Evolutionary conservation across 2,888 invertebrate species (phyloP).

Genomic region (Prosapia bicincta): DNA sequence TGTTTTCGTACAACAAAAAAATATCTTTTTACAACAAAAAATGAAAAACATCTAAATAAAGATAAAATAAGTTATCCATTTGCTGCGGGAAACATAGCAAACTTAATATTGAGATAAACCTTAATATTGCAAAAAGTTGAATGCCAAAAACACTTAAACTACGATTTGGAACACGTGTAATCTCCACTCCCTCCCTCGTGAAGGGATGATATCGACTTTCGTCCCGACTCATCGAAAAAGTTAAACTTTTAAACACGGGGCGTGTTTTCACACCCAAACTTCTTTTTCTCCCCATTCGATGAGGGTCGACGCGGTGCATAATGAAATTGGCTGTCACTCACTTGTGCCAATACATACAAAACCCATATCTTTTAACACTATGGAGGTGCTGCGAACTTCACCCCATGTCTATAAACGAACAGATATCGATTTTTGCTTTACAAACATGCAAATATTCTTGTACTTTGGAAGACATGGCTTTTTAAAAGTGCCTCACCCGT

Average conservation of each 20-base stretch:
- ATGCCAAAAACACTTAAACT: background rate
- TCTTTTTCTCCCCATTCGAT: background rate
- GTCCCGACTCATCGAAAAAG: background rate
- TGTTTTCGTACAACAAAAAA: too few relatives aligned
- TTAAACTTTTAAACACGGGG: background rate
- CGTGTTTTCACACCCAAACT: background rate
- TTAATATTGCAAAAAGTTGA: background rate
- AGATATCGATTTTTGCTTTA: background rate
- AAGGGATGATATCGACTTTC: background rate
- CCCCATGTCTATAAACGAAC: background rate
- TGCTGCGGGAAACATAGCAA: too few relatives aligned
- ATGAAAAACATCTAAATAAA: too few relatives aligned
- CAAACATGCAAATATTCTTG: too few relatives aligned
- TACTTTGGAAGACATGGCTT: too few relatives aligned
- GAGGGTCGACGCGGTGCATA: background rate
- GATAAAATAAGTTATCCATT: too few relatives aligned
- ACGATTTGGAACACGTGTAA: background rate
- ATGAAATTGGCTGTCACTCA: constrained; percentile 1
- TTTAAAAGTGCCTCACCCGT: too few relatives aligned
- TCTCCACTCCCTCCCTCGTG: background rate
- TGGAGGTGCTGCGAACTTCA: background rate
- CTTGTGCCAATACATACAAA: background rate
- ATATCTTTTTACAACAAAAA: too few relatives aligned
- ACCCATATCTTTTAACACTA: background rate
- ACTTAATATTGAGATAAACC: too few relatives aligned